These are phyloP conservation scores for Enteromius afrohamiltoni DNA, from an alignment of 2,797 vertebrate species.

Conservation along the genomic window DNA sequence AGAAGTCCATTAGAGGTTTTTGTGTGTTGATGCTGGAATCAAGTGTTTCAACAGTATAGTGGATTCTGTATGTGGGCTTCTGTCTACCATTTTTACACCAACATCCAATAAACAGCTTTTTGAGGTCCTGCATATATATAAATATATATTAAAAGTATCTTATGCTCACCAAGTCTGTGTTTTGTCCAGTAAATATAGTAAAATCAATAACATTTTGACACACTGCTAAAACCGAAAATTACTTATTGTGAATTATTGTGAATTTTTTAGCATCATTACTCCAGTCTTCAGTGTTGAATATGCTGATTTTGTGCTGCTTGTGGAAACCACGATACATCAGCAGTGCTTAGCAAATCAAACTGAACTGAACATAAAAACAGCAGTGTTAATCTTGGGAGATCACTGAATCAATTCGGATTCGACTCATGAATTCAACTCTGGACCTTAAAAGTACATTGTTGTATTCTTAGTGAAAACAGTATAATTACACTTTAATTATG, in stretches of 20 bases:
- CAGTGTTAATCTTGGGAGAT: background rate
- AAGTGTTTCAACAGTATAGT: background rate
- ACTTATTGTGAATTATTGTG: too few relatives aligned
- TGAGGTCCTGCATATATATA: background rate
- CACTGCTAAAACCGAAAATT: background rate
- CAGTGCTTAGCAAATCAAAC: background rate
- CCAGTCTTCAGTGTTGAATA: background rate
- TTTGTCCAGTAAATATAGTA: background rate
- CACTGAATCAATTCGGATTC: background rate
- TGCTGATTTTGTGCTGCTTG: background rate
- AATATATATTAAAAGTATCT: background rate
- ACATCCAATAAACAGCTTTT: background rate
- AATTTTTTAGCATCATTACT: background rate
- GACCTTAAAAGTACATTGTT: background rate
- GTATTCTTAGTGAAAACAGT: background rate
- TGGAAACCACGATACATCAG: background rate
- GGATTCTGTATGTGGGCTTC: background rate
- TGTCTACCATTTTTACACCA: background rate
- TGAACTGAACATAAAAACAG: background rate
- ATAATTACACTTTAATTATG: background rate
- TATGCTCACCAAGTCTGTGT: background rate
- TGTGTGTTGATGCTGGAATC: constrained; percentile 32
- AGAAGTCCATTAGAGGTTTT: constrained; percentile 38
- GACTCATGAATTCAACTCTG: background rate
- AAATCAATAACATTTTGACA: background rate